Evolutionary conservation across 2,113 vertebrate species (phyloP), one percentile per base, ranked within the genome.

Genomic region (Gracilinanus agilis): DNA sequence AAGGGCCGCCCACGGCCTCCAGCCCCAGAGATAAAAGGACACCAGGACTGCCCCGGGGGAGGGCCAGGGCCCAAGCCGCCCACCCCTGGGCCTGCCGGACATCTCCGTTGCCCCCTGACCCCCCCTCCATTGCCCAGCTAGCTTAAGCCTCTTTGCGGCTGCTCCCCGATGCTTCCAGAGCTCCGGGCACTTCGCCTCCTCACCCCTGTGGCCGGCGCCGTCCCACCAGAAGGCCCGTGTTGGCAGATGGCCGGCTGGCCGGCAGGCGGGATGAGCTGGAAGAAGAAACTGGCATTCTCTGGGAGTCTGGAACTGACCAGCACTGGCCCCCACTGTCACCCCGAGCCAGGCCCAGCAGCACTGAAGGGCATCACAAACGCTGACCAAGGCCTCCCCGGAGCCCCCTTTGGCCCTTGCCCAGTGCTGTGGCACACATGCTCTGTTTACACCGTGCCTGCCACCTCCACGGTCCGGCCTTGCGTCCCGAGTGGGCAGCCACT

Each of bases 21-120:
- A 3, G 24, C 44, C 44, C 88, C 24, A 2, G 25, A 89, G 44
- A 24, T 89, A 44, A 89, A 89, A 89, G 88, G 9, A 3, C 44
- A 10, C 24, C 16, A n/a, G 34, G 11, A 75, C 34, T 8, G 13
- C 34, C n/a, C 9, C 34, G 61, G 61, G 56, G 5, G 9, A 58
- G 61, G 61, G 61, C 61, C 27, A 25, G 25, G 29, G 61, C 3
- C 27, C 13, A 24, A 23, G 1, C 90, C 0, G 0, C 44, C 0
- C 3, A 24, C 9, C 54, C 88, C n/a, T 0, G 1, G 12, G 1
- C 55, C 21, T 12, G 27, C 3, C 7, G 53, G 27, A 13, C 9
- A 3, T 21, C 55, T 61, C 34, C 9, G 4, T 2, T 0, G 9
- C 54, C 96, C 58, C 23, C 25, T 0, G 0, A 0, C 0, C 34